A percentile compares a stretch with the other conserved stretches of the same genome.
These are phyloP conservation scores for Oncorhynchus mykiss DNA, from an alignment of 2,113 vertebrate species.

Conservation along the genomic window DNA sequence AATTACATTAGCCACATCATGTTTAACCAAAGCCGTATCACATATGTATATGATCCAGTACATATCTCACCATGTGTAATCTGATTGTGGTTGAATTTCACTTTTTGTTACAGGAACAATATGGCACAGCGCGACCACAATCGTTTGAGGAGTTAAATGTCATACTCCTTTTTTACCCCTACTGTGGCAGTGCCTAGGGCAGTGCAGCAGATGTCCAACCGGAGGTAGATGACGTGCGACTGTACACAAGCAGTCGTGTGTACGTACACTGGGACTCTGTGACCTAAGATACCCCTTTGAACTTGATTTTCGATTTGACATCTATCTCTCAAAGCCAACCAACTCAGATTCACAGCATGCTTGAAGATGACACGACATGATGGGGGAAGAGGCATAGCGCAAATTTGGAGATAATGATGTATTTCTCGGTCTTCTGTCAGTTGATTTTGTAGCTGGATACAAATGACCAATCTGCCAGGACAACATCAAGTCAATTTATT, in stretches of 20 bases:
- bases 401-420: background rate
- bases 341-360: no score
- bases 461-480: conserved; percentile 1
- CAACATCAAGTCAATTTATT: background rate
- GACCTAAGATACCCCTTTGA: no score
- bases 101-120: background rate
- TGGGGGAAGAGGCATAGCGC: background rate
- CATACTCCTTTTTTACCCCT: background rate
- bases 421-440: background rate
- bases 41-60: background rate
- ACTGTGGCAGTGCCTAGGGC: background rate
- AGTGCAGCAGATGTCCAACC: background rate
- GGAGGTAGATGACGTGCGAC: background rate
- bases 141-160: background rate
- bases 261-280: background rate
- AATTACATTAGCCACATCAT: no score
- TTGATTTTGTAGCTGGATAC: background rate
- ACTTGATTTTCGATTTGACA: no score
- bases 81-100: background rate
- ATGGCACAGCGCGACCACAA: background rate
- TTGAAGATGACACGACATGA: no score
- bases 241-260: background rate
- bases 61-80: background rate
- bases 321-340: no score
- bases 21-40: background rate